phyloP scores from a whole-genome alignment of 1,140 invertebrate genomes.

The Asobara japonica region DNA sequence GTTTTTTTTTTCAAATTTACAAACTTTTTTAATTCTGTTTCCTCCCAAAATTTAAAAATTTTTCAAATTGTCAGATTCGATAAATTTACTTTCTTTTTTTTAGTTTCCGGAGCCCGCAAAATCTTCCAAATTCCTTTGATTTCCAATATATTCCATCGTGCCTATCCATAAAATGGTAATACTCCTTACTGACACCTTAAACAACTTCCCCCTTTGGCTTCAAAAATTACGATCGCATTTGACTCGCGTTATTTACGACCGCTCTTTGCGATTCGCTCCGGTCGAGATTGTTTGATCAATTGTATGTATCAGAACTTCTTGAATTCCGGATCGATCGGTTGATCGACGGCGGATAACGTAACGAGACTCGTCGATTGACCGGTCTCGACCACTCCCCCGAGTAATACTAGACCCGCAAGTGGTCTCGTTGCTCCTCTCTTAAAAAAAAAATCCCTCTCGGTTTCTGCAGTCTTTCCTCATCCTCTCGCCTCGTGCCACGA shows the following conservation, averaged over 20 bases:
- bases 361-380: slow-evolving; percentile 34
- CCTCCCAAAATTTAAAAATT: no score
- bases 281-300: slow-evolving; percentile 12
- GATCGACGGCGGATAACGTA: slow-evolving; percentile 26
- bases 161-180: no score
- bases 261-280: slow-evolving; percentile 4
- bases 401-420: slow-evolving; percentile 33
- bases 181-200: no score
- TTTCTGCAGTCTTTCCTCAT: slow-evolving; percentile 12
- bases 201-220: background rate
- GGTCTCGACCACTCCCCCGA: slow-evolving; percentile 33
- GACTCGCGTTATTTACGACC: slow-evolving; percentile 15
- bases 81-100: no score
- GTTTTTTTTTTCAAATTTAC: no score
- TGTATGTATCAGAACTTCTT: slow-evolving; percentile 2
- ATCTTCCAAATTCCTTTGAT: no score
- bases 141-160: no score
- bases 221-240: background rate
- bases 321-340: background rate
- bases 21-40: no score
- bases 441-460: slow-evolving; percentile 11
- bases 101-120: no score
- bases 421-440: background rate
- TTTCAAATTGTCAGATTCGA: no score
- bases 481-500: slow-evolving; percentile 32